These are phyloP conservation scores for Lagopus muta DNA, from an alignment of 2,113 vertebrate genomes.

Conservation along the genomic window DNA sequence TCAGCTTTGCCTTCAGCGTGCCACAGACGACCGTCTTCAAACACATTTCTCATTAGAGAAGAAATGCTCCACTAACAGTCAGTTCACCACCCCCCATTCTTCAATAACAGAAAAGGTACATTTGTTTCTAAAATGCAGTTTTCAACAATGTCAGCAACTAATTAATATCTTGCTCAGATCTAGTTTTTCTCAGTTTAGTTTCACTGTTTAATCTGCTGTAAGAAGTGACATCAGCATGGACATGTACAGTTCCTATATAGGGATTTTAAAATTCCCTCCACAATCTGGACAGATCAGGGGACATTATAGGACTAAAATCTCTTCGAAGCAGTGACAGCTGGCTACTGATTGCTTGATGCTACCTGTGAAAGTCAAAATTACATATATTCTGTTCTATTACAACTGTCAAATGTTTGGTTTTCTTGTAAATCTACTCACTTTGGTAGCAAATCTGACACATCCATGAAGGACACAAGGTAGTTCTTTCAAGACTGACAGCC, in stretches of 20 bases:
- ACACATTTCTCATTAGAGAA: not conserved
- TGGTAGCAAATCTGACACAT: not conserved
- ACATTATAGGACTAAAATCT: not conserved
- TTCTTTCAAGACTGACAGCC: accelerated
- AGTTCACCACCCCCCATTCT: not conserved
- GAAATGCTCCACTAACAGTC: not conserved
- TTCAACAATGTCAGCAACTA: not conserved
- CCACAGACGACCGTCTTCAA: not conserved
- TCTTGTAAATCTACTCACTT: not conserved
- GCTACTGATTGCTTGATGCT: not conserved
- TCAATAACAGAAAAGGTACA: not conserved
- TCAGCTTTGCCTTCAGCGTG: not conserved
- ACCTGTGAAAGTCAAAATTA: not conserved
- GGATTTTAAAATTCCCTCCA: not conserved
- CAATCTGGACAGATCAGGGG: not conserved
- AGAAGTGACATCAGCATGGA: not conserved
- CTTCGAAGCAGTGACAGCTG: not conserved
- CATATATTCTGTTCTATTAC: not conserved
- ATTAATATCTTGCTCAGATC: not conserved
- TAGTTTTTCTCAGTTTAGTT: not conserved
- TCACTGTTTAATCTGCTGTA: not conserved
- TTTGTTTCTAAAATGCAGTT: not conserved
- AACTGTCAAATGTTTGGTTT: not conserved
- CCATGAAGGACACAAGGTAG: too few relatives aligned
- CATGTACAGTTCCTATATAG: not conserved